Evolutionary conservation across 2,797 vertebrate species (phyloP), one percentile per base, ranked within the genome.

Genomic region (Neosalanx taihuensis): DNA sequence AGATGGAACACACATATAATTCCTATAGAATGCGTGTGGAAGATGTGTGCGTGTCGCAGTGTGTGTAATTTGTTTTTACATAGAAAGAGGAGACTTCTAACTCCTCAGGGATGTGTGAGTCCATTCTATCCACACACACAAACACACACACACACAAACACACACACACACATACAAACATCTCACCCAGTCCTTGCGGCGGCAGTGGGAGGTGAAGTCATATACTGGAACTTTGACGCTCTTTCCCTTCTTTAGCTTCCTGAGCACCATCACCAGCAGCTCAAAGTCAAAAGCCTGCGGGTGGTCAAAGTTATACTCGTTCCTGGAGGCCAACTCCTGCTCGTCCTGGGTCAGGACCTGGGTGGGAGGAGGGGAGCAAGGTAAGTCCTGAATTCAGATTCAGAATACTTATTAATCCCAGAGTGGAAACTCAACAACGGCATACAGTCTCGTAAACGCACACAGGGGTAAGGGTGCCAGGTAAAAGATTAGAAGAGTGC

Each of bases 241-340:
- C 75, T 96, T 96, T 33, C 95, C 95, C 69, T 95, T 96, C 88
- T 97, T 96, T 33, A 96, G 91, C 83, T 96, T 96, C 17, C 94
- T 89, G 41, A 96, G 86, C 9, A 96, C 91, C 0, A 79, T 92
- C 79, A 95, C 77, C 6, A 96, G 90, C 79, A 96, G 89, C 84
- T 96, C 95, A 1, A 96, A 96, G 88, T 96, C 95, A 0, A 96
- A 96, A 67, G 95, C 95, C 0, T 96, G 95, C 0, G 95, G 95
- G 78, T 96, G 95, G 81, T 96, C 95, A 0, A 96, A 96, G 88
- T 96, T 96, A 69, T 95, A 96, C 85, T 96, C 95, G 0, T 93
- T 96, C 62, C 80, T 89, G 62, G 91, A 92, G 0, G 95, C 94
- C 66, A 92, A 83, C 1, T 94, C 93, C 89, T 96, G 93, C 72